Evolutionary conservation across 92 coral and sea anemone genomes (phyloP), one percentile per base, ranked within the genome.

Genomic region (Parazoanthus darwini): DNA sequence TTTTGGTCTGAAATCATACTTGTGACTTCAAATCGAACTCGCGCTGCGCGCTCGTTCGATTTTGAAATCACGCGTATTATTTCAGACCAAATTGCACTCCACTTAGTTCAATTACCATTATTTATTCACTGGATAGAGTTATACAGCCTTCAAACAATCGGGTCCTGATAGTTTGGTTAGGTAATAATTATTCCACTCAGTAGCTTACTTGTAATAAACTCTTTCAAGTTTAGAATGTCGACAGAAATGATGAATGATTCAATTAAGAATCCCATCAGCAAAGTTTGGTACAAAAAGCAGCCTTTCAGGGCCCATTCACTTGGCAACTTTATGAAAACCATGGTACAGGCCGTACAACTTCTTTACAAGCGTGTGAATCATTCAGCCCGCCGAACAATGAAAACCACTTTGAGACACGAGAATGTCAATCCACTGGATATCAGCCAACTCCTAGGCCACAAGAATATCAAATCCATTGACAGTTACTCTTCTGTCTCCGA

Each of bases 261-360:
- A 8, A 26, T 74, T 3, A 76, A 81, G 70, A 85, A 77, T 38
- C 91, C 89, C 48, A 63, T 8, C 37, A 56, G 38, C 23, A 18
- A 80, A 70, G 37, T 73, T 29, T 81, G 91, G 91, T 91, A 42
- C 48, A 88, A 91, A 70, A n/a, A 68, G 37, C 74, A 56, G 68
- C 91, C 91, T 4, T 89, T 88, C 48, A 91, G 93, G 22, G 81
- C 82, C 13, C 86, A 88, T 80, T 91, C 89, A 1, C 48, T 88
- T 37, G 91, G 82, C 1, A 79, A 43, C 56, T 84, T 91, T 86
- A 65, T 91, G 94, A 91, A 89, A 48, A 77, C n/a, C 2, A 91
- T 91, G 93, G 82, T 89, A 70, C 42, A 54, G 16, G 82, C 75
- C 8, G 83, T 51, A 22, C 77, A 67, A 38, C 82, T 91, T 4